phyloP scores from a whole-genome alignment of 2,888 invertebrate species.

The Eucera pruinosa region DNA sequence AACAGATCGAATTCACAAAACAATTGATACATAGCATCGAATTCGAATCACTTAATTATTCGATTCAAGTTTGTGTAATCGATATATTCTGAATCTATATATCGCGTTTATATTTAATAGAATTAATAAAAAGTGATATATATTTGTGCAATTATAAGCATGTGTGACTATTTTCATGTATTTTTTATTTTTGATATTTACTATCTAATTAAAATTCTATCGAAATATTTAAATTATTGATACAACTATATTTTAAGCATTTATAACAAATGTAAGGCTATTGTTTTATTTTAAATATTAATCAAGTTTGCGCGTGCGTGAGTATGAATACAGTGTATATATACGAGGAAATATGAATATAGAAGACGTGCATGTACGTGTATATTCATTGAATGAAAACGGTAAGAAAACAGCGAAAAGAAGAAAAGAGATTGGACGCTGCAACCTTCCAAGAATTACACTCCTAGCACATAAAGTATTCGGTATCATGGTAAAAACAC shows the following conservation, averaged over 20 bases:
- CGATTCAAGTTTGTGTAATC: background rate
- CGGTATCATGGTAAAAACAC: slow-evolving; percentile 79
- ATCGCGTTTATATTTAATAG: background rate
- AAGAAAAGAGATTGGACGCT: slow-evolving; percentile 53
- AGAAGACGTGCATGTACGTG: background rate
- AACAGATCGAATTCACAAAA: background rate
- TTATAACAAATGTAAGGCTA: background rate
- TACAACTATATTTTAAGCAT: background rate
- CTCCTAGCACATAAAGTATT: slow-evolving; percentile 73
- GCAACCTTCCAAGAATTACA: slow-evolving; percentile 63
- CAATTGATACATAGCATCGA: background rate
- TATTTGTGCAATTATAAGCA: too few species aligned
- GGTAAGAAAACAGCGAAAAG: slow-evolving; percentile 32
- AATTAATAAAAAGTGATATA: background rate
- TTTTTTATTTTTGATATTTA: background rate
- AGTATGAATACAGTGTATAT: slow-evolving; percentile 9
- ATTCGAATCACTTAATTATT: background rate
- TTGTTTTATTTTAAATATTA: background rate
- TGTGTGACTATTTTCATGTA: background rate
- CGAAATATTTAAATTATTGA: too few species aligned
- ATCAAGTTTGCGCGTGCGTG: background rate
- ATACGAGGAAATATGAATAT: background rate
- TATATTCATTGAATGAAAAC: slow-evolving; percentile 53
- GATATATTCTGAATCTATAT: background rate
- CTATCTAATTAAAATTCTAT: too few species aligned